Evolutionary conservation across 2,888 invertebrate species (phyloP).

Genomic region (Leptinotarsa rubiginosa): DNA sequence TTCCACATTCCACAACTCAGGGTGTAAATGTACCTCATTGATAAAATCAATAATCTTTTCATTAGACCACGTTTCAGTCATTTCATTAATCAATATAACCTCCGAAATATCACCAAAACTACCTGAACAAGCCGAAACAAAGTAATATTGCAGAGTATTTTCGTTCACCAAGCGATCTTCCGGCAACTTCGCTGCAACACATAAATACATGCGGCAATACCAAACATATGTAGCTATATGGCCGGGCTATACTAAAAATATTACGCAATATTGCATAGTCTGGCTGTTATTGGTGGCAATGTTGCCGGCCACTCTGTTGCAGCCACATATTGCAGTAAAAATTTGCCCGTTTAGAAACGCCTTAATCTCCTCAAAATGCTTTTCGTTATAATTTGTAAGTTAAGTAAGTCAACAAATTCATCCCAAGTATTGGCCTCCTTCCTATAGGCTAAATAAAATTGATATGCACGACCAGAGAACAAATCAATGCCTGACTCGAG

Average conservation of each 20-base stretch:
- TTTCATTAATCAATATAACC: slow-evolving; percentile 11
- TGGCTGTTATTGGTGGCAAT: no score
- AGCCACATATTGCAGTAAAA: no score
- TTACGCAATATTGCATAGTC: no score
- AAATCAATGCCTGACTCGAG: slow-evolving; percentile 2
- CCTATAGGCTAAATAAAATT: background rate
- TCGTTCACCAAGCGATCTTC: no score
- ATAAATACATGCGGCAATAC: slow-evolving; percentile 22
- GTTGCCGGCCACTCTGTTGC: slow-evolving; percentile 15
- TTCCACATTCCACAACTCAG: no score
- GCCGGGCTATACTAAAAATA: no score
- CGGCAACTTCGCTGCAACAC: background rate
- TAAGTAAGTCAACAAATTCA: background rate
- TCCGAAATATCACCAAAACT: slow-evolving; percentile 19
- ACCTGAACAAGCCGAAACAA: slow-evolving; percentile 22
- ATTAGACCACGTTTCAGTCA: slow-evolving; percentile 25
- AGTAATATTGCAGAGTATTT: no score
- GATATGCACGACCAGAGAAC: background rate
- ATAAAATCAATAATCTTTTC: slow-evolving; percentile 29
- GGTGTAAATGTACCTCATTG: no score
- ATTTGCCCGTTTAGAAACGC: no score
- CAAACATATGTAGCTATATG: no score
- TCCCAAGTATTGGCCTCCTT: background rate
- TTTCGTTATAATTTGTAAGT: background rate
- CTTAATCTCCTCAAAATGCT: background rate